Evolutionary conservation across 1,140 invertebrate species (phyloP).

Genomic region (Delia radicum): DNA sequence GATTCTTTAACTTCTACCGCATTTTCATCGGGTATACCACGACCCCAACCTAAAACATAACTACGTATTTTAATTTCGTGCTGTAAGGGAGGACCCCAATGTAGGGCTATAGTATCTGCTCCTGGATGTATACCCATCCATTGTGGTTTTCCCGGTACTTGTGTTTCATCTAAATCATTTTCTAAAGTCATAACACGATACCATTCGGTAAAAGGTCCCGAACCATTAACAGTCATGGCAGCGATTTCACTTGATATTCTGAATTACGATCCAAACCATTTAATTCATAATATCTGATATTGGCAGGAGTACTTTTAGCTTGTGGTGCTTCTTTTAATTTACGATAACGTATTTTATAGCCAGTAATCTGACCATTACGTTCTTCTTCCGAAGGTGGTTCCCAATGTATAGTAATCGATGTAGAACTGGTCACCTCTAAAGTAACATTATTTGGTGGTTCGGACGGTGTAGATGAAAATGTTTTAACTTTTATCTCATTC

Average conservation of each 20-base stretch:
- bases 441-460: conserved; percentile 87
- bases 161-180: conserved; percentile 79
- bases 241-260: conserved; percentile 84
- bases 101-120: conserved; percentile 81
- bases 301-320: conserved; percentile 73
- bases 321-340: conserved; percentile 58
- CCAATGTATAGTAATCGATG: conserved; percentile 87
- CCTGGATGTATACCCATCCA: conserved; percentile 75
- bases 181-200: conserved; percentile 78
- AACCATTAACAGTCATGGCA: conserved; percentile 92
- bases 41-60: conserved; percentile 93
- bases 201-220: conserved; percentile 92
- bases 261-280: conserved; percentile 74
- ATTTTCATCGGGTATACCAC: conserved; percentile 88
- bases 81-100: conserved; percentile 79
- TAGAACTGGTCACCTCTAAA: conserved; percentile 77
- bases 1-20: conserved; percentile 78
- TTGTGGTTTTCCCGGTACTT: conserved; percentile 80
- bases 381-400: conserved; percentile 79
- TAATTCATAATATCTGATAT: conserved; percentile 74
- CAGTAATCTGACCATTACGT: conserved; percentile 90
- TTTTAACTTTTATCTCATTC: conserved; percentile 73
- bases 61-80: conserved; percentile 83
- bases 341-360: conserved; percentile 91
- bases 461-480: conserved; percentile 78